Evolutionary conservation across 2,888 invertebrate genomes (phyloP).

Genomic region (Uloborus plumipes): DNA sequence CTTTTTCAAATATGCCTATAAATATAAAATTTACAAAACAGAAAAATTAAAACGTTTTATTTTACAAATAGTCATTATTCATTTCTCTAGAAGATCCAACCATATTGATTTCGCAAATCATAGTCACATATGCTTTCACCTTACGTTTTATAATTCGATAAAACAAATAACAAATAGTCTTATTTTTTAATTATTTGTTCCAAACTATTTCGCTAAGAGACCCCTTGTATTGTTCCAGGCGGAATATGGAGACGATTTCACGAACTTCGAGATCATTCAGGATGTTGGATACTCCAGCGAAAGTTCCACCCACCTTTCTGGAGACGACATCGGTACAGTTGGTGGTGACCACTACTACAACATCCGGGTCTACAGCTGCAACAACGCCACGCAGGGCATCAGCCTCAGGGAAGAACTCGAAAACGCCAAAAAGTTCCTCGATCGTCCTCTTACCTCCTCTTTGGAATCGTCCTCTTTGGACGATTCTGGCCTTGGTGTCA

Average conservation of each 20-base stretch:
- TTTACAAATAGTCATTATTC: too few species aligned
- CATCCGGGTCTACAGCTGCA: constrained; percentile 43
- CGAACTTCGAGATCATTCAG: constrained; percentile 66
- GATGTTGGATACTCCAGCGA: constrained; percentile 73
- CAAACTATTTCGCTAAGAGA: too few species aligned
- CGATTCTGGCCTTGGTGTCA: constrained; percentile 40
- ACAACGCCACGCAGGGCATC: background rate
- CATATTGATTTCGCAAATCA: too few species aligned
- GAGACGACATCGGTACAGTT: constrained; percentile 68
- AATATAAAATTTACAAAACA: too few species aligned
- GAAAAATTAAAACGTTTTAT: too few species aligned
- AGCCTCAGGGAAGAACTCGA: constrained; percentile 24
- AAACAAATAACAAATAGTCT: too few species aligned
- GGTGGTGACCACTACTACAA: constrained; percentile 68
- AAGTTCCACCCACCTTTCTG: constrained; percentile 69
- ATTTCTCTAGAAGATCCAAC: too few species aligned
- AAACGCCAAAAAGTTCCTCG: background rate
- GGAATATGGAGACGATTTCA: constrained; percentile 60
- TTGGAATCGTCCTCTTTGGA: constrained; percentile 44
- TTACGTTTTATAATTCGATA: too few species aligned
- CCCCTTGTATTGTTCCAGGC: constrained; percentile 22
- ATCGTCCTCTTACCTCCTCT: constrained; percentile 18
- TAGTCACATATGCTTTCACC: too few species aligned
- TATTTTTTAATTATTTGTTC: too few species aligned
- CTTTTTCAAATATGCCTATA: too few species aligned